Percentiles rank a stretch among this genome's conserved stretches.
phyloP scores from a whole-genome alignment of 2,888 invertebrate genomes.

The Luffia ferchaultella region DNA sequence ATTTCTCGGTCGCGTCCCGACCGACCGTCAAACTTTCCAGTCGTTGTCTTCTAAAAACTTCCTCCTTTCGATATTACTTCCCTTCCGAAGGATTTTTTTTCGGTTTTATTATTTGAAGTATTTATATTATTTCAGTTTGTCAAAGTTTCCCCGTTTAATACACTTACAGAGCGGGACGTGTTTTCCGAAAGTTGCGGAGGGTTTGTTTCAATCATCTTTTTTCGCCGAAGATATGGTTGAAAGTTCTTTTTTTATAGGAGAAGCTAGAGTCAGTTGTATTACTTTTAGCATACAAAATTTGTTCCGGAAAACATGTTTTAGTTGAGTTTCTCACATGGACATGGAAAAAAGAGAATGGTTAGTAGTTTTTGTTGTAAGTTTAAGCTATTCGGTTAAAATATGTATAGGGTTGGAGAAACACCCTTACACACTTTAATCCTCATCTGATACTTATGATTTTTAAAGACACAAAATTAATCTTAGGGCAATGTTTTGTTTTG shows the following conservation, averaged over 20 bases:
- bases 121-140: conserved; percentile 60
- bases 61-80: conserved; percentile 13
- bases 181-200: conserved; percentile 28
- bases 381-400: too few relatives aligned
- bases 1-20: conserved; percentile 5
- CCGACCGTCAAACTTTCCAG: conserved; percentile 2
- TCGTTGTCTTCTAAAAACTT: conserved; percentile 5
- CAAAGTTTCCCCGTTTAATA: conserved; percentile 55
- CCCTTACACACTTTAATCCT: too few relatives aligned
- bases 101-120: conserved; percentile 63
- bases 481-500: too few relatives aligned
- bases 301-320: conserved; percentile 1
- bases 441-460: too few relatives aligned
- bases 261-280: conserved; percentile 1
- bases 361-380: too few relatives aligned
- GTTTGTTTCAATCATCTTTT: conserved; percentile 57
- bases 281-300: neutral
- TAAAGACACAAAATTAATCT: too few relatives aligned
- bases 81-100: conserved; percentile 21
- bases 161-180: conserved; percentile 51
- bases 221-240: conserved; percentile 28
- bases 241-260: conserved; percentile 19
- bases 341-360: too few relatives aligned
- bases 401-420: too few relatives aligned
- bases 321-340: neutral